These are phyloP conservation scores for Pseudeuparius sepicola DNA, from an alignment of 2,888 invertebrate genomes.

Conservation along the genomic window DNA sequence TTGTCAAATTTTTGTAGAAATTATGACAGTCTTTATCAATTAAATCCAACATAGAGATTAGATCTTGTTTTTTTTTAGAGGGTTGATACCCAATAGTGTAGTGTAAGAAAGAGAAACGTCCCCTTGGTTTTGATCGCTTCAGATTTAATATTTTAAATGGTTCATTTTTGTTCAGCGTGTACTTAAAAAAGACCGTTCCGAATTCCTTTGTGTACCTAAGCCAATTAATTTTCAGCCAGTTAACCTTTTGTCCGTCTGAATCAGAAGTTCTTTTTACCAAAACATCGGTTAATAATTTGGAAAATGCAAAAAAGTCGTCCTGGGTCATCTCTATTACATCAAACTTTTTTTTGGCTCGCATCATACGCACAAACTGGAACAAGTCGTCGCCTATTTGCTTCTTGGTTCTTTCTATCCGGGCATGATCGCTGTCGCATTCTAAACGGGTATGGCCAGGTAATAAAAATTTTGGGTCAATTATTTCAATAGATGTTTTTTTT, in stretches of 20 bases:
- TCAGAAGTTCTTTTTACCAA: slow-evolving; percentile 6
- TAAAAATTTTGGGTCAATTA: slow-evolving; percentile 21
- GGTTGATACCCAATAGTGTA: slow-evolving; percentile 2
- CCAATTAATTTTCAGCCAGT: slow-evolving; percentile 5
- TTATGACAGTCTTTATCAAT: slow-evolving; percentile 4
- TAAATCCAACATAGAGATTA: background rate
- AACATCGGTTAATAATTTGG: slow-evolving; percentile 4
- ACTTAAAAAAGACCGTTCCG: slow-evolving; percentile 1
- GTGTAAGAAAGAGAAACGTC: slow-evolving; percentile 1
- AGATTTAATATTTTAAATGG: slow-evolving; percentile 6
- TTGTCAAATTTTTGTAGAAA: background rate
- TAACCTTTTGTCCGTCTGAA: slow-evolving; percentile 1
- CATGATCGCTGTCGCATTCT: slow-evolving; percentile 22
- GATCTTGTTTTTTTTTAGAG: slow-evolving; percentile 3
- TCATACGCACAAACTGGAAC: slow-evolving; percentile 5
- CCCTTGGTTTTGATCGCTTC: background rate
- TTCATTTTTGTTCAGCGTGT: background rate
- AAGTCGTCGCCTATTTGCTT: slow-evolving; percentile 9
- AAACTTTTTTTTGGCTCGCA: slow-evolving; percentile 5
- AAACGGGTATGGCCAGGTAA: slow-evolving; percentile 21
- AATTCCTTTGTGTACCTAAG: slow-evolving; percentile 1
- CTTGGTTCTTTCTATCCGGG: slow-evolving; percentile 20
- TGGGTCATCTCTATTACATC: slow-evolving; percentile 5
- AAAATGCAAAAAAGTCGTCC: slow-evolving; percentile 6
- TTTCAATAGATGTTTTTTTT: background rate